These are phyloP conservation scores for Lycodopsis pacificus DNA, from an alignment of 2,797 vertebrate species.

Conservation along the genomic window DNA sequence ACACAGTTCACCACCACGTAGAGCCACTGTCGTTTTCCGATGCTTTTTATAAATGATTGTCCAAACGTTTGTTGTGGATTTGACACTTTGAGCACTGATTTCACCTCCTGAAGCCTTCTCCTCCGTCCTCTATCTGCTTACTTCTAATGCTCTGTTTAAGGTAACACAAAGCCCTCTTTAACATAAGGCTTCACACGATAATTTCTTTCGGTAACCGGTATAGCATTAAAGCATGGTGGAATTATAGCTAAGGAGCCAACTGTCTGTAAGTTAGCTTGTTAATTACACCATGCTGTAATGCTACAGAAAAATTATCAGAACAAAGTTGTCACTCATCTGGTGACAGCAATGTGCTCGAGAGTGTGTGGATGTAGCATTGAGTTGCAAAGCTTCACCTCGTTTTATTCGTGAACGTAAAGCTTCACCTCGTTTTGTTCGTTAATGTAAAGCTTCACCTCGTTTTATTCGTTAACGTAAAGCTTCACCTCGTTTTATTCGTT, in stretches of 20 bases:
- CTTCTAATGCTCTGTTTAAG: constrained; percentile 40
- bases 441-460: too few relatives aligned
- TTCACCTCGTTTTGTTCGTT: too few relatives aligned
- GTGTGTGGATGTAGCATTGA: too few relatives aligned
- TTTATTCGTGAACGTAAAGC: too few relatives aligned
- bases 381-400: too few relatives aligned
- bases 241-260: too few relatives aligned
- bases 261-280: neutral
- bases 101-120: constrained; percentile 18
- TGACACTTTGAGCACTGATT: neutral
- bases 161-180: constrained; percentile 40
- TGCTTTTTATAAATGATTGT: neutral
- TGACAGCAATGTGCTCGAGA: too few relatives aligned
- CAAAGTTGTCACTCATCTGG: too few relatives aligned
- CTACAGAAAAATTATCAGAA: neutral
- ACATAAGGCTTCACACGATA: constrained; percentile 18
- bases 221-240: too few relatives aligned
- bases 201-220: neutral
- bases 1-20: constrained; percentile 19
- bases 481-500: too few relatives aligned
- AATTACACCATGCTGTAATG: neutral
- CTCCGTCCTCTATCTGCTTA: constrained; percentile 28
- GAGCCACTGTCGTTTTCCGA: too few relatives aligned
- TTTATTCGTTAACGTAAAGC: too few relatives aligned
- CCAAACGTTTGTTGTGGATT: neutral